Evolutionary conservation across 2,797 vertebrate genomes (phyloP).

Genomic region (Vireo griseus): DNA sequence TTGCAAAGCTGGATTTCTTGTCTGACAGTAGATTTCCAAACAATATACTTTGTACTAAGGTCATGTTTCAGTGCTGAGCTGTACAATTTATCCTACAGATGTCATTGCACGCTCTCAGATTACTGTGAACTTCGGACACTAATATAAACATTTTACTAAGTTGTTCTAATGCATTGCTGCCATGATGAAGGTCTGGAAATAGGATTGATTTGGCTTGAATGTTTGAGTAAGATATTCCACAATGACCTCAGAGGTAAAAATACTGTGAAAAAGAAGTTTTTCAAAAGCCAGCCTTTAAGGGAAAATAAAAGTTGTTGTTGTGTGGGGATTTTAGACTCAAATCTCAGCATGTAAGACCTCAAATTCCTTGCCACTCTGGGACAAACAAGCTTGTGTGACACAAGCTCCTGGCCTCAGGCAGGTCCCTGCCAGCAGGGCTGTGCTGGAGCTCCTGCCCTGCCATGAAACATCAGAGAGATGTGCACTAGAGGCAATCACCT

Average conservation of each 20-base stretch:
- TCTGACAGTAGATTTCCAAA: not conserved
- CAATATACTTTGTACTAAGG: conserved; percentile 12
- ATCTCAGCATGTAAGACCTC: not conserved
- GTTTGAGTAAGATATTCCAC: not conserved
- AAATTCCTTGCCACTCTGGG: not conserved
- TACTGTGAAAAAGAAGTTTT: not conserved
- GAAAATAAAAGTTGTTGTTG: not conserved
- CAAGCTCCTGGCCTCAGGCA: not conserved
- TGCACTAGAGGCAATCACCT: not conserved
- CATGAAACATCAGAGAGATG: not conserved
- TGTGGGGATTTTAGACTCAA: not conserved
- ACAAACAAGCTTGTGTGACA: not conserved
- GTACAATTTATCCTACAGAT: not conserved
- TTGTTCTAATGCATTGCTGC: not conserved
- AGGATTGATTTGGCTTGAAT: not conserved
- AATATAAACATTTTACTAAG: conserved; percentile 23
- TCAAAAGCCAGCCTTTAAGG: not conserved
- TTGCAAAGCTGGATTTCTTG: not conserved
- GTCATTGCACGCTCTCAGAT: not conserved
- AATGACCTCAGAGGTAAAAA: not conserved
- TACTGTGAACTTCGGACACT: conserved; percentile 13
- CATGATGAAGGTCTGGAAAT: not conserved
- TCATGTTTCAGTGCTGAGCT: not conserved
- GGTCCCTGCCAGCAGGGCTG: not conserved
- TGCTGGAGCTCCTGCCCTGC: not conserved